These are phyloP conservation scores for Lithophane ornitopus DNA, from an alignment of 2,888 invertebrate genomes.

Conservation along the genomic window DNA sequence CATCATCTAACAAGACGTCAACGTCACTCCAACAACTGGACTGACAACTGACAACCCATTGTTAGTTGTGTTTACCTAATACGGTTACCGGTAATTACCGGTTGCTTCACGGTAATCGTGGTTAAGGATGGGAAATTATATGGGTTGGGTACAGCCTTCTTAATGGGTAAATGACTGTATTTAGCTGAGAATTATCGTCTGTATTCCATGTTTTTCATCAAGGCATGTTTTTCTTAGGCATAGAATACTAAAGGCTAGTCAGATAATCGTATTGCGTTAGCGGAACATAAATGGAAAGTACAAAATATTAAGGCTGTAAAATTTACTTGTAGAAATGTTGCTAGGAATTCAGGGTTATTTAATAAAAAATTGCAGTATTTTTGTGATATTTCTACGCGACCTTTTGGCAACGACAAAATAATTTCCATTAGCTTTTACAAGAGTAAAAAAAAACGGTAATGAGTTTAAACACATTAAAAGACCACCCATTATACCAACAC, in stretches of 20 bases:
- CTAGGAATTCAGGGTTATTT: conserved; percentile 28
- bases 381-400: no score
- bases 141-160: background rate
- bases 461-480: background rate
- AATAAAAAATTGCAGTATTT: no score
- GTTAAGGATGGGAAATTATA: background rate
- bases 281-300: conserved; percentile 50
- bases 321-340: conserved; percentile 39
- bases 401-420: no score
- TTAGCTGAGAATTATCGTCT: background rate
- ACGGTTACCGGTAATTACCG: conserved; percentile 31
- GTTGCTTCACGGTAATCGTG: conserved; percentile 19
- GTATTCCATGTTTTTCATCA: background rate
- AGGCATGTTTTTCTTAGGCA: background rate
- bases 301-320: conserved; percentile 51
- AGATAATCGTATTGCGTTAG: conserved; percentile 54
- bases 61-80: conserved; percentile 37
- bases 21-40: conserved; percentile 21
- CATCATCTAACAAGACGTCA: conserved; percentile 38
- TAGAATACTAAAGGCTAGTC: background rate
- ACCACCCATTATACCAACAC: background rate
- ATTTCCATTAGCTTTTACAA: no score
- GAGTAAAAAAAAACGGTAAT: background rate
- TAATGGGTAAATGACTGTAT: background rate
- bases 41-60: conserved; percentile 34